Conservation (phyloP, 1,140 invertebrate genomes). For the Drosophila subobscura region DNA sequence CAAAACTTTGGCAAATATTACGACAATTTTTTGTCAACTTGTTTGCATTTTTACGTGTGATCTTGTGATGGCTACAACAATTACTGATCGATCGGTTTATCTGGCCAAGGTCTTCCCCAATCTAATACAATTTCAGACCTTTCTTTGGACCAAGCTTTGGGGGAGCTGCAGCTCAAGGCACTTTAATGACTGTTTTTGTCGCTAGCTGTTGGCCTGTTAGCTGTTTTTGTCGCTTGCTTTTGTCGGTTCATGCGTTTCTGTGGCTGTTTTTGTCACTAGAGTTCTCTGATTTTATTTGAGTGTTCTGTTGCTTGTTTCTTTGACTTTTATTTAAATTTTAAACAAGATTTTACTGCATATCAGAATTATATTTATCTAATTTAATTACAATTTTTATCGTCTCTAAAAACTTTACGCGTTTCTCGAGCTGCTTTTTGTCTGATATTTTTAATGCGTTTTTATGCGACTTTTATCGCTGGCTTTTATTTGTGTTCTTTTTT, state of each 20-base stretch:
- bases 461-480: too few species aligned
- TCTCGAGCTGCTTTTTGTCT: too few species aligned
- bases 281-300: not conserved
- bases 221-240: not conserved
- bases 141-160: conserved; percentile 18
- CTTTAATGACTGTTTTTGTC: not conserved
- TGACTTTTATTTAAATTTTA: conserved; percentile 4
- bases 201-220: not conserved
- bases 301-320: not conserved
- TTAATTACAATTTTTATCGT: not conserved
- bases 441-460: not conserved
- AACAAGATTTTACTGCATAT: not conserved
- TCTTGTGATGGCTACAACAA: conserved; percentile 31
- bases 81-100: conserved; percentile 6
- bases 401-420: not conserved
- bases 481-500: too few species aligned
- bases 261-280: not conserved
- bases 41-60: conserved; percentile 16
- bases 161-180: not conserved
- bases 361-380: not conserved
- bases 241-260: not conserved
- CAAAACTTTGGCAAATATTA: conserved; percentile 33
- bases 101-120: conserved; percentile 14
- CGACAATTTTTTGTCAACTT: conserved; percentile 41
- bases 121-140: conserved; percentile 14